Percentiles rank a stretch among this genome's conserved stretches.
These are phyloP conservation scores for Cichladusa arquata DNA, from an alignment of 2,113 vertebrate genomes.

Conservation along the genomic window DNA sequence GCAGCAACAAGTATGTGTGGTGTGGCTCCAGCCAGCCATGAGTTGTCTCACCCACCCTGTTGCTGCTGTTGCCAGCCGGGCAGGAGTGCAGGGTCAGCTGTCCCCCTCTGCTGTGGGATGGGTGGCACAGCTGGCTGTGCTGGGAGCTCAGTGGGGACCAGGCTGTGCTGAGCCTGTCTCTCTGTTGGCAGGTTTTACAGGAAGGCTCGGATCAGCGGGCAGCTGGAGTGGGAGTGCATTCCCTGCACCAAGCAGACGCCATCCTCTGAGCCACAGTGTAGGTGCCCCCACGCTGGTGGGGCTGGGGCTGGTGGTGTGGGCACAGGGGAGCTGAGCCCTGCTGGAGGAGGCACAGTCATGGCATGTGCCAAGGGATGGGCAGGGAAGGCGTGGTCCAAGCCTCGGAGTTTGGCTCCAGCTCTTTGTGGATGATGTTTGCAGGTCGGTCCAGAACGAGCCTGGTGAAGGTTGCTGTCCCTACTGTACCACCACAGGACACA, in stretches of 20 bases:
- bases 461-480: slow-evolving; percentile 48
- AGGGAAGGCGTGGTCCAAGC: neutral
- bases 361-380: fast-evolving
- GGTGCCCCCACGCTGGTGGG: neutral
- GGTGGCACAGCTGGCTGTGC: neutral
- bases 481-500: slow-evolving; percentile 47
- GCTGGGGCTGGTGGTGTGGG: fast-evolving
- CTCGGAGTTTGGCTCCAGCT: fast-evolving
- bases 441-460: slow-evolving; percentile 67
- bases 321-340: fast-evolving
- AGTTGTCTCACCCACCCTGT: neutral
- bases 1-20: neutral
- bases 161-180: neutral
- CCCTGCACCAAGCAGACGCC: slow-evolving; percentile 77
- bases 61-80: neutral
- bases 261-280: slow-evolving; percentile 74
- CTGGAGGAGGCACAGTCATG: fast-evolving
- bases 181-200: slow-evolving; percentile 78
- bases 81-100: neutral
- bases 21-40: fast-evolving
- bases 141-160: fast-evolving
- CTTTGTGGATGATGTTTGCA: slow-evolving; percentile 46
- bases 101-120: neutral
- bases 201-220: slow-evolving; percentile 79
- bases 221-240: slow-evolving; percentile 81